These are phyloP conservation scores for Erpetoichthys calabaricus DNA, from an alignment of 2,797 vertebrate genomes.

Conservation along the genomic window DNA sequence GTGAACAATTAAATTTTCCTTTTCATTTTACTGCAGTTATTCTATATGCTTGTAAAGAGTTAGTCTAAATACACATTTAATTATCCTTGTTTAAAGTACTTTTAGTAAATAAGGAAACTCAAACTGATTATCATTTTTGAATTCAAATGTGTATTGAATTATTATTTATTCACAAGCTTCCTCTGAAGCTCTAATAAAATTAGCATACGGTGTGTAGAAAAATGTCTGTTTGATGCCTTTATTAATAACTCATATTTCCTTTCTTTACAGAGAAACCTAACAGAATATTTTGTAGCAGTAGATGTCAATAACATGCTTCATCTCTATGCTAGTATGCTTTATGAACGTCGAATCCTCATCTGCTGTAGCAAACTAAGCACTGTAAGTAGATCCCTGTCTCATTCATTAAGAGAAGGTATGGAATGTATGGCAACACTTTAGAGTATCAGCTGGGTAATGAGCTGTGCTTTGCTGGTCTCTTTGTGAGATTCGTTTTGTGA, in stretches of 20 bases:
- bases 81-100: constrained; percentile 20
- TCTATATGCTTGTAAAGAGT: too few relatives aligned
- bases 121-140: constrained; percentile 13
- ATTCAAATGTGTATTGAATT: constrained; percentile 15
- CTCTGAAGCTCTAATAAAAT: constrained; percentile 1
- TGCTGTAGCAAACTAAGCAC: constrained; percentile 95
- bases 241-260: constrained; percentile 22
- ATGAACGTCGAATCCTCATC: constrained; percentile 87
- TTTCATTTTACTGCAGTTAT: too few relatives aligned
- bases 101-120: constrained; percentile 21
- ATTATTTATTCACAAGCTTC: constrained; percentile 20
- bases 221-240: constrained; percentile 18
- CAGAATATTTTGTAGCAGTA: constrained; percentile 94
- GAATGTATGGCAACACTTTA: not conserved
- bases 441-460: not conserved
- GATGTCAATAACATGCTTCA: constrained; percentile 98
- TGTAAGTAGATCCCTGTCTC: constrained; percentile 52
- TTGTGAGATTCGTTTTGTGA: too few relatives aligned
- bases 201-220: constrained; percentile 12
- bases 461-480: too few relatives aligned
- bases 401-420: not conserved
- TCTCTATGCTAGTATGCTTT: constrained; percentile 93
- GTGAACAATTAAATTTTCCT: too few relatives aligned
- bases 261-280: constrained; percentile 83
- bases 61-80: constrained; percentile 10